Evolutionary conservation across 2,888 invertebrate genomes (phyloP).

Genomic region (Pachydiplax longipennis): DNA sequence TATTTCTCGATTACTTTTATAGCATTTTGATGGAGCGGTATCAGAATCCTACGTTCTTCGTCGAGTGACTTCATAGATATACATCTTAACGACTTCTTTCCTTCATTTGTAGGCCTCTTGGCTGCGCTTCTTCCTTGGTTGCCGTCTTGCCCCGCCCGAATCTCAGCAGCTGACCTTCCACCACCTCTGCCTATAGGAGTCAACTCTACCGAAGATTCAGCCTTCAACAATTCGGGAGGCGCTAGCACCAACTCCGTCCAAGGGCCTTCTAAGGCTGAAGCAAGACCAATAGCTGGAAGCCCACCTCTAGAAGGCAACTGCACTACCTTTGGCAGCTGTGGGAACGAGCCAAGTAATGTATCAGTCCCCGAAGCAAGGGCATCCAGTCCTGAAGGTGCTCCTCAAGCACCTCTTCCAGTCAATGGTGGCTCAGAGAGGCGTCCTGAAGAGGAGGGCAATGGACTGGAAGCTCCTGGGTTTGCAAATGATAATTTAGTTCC

Average conservation of each 20-base stretch:
- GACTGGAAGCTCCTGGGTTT: not conserved
- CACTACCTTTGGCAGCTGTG: not conserved
- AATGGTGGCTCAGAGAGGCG: not conserved
- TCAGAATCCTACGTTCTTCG: no score
- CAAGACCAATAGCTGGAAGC: not conserved
- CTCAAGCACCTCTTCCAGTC: not conserved
- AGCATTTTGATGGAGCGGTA: no score
- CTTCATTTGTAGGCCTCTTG: not conserved
- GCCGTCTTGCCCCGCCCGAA: not conserved
- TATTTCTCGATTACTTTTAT: no score
- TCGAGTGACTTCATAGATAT: no score
- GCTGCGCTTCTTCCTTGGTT: not conserved
- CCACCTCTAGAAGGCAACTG: not conserved
- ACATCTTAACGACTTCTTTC: no score
- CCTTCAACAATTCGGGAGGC: not conserved
- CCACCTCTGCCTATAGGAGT: not conserved
- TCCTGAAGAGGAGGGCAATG: not conserved
- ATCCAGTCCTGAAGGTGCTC: not conserved
- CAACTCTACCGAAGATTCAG: not conserved
- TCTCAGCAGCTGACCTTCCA: not conserved
- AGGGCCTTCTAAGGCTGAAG: not conserved
- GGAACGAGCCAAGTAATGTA: not conserved
- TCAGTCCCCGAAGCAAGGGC: not conserved
- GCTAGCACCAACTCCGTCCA: constrained; percentile 11
- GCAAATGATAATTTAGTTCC: not conserved